Conservation (phyloP, 2,113 vertebrate species). For the Grus americana region DNA sequence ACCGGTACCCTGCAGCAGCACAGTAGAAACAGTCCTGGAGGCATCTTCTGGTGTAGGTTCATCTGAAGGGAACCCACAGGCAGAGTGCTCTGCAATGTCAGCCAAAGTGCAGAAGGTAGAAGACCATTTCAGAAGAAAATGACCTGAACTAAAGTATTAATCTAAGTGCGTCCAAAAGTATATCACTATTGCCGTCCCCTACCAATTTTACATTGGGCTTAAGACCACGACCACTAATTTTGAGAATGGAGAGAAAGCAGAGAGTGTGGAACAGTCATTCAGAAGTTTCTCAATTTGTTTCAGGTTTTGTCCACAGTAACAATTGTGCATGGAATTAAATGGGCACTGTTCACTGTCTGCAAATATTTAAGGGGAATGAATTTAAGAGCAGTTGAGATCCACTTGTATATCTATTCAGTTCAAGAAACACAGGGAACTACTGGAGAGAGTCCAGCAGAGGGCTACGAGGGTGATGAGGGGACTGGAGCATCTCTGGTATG, state of each 20-base stretch:
- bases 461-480: too few relatives aligned
- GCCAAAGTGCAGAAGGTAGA: not conserved
- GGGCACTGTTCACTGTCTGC: accelerated
- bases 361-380: not conserved
- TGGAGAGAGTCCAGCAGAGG: too few relatives aligned
- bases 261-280: not conserved
- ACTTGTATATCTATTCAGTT: not conserved
- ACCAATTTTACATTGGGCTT: not conserved
- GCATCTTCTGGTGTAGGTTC: not conserved
- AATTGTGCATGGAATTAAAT: not conserved
- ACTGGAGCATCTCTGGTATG: too few relatives aligned
- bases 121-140: not conserved
- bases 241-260: not conserved
- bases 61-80: not conserved
- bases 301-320: not conserved
- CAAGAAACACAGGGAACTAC: too few relatives aligned
- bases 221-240: not conserved
- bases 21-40: not conserved
- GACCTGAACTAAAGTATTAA: not conserved
- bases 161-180: not conserved
- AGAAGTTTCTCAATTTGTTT: not conserved
- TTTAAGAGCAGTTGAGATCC: not conserved
- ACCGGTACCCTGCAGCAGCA: not conserved
- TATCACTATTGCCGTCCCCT: accelerated
- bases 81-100: not conserved